phyloP scores from a whole-genome alignment of 2,888 invertebrate genomes.

The Falcaria lacertinaria region DNA sequence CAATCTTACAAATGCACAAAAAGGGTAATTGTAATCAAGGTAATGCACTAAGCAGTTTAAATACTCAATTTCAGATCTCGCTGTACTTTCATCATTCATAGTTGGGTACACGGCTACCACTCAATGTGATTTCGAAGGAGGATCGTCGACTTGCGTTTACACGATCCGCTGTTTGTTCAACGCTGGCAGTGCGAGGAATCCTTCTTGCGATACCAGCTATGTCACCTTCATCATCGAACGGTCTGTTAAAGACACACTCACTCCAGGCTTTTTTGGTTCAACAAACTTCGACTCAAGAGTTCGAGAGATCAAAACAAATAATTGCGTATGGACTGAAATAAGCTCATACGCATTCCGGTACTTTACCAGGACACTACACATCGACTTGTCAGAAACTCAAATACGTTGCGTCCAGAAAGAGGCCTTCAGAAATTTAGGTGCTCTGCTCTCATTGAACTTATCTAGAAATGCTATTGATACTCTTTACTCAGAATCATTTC shows the following conservation, averaged over 20 bases:
- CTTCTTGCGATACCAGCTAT: constrained; percentile 33
- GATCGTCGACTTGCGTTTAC: constrained; percentile 35
- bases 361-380: constrained; percentile 31
- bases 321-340: constrained; percentile 43
- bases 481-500: constrained; percentile 34
- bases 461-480: constrained; percentile 45
- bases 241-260: constrained; percentile 27
- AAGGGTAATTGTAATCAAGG: no score
- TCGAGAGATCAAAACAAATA: constrained; percentile 33
- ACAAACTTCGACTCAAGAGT: constrained; percentile 64
- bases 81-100: constrained; percentile 12
- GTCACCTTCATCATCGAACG: constrained; percentile 43
- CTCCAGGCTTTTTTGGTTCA: constrained; percentile 46
- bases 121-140: constrained; percentile 24
- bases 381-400: constrained; percentile 45
- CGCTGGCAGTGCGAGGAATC: constrained; percentile 33
- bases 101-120: constrained; percentile 19
- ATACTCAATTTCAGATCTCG: constrained; percentile 20
- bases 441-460: constrained; percentile 40
- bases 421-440: constrained; percentile 37
- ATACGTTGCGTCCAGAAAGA: constrained; percentile 40
- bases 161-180: constrained; percentile 36
- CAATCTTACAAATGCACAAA: no score
- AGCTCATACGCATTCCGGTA: constrained; percentile 42
- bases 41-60: background rate